Evolutionary conservation across 2,888 invertebrate genomes (phyloP).

Genomic region (Watsonalla cultraria): DNA sequence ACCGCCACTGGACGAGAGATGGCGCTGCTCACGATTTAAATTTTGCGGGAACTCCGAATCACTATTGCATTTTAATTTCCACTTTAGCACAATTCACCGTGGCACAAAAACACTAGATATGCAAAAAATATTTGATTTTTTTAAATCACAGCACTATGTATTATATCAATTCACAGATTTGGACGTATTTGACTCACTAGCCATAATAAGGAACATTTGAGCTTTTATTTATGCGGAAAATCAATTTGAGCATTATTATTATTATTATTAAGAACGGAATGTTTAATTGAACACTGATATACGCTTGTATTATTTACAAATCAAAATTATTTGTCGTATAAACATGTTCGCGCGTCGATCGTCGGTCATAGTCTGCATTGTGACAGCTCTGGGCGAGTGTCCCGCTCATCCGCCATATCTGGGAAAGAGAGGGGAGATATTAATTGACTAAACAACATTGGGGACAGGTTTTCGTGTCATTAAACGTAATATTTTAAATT

Average conservation of each 20-base stretch:
- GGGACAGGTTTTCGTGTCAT: constrained; percentile 30
- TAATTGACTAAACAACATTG: constrained; percentile 49
- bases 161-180: constrained; percentile 49
- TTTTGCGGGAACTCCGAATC: constrained; percentile 3
- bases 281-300: constrained; percentile 10
- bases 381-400: constrained; percentile 1
- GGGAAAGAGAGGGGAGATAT: constrained; percentile 52
- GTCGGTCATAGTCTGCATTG: constrained; percentile 12
- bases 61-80: constrained; percentile 15
- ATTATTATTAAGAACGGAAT: constrained; percentile 33
- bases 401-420: constrained; percentile 39
- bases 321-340: constrained; percentile 1
- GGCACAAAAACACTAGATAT: constrained; percentile 11
- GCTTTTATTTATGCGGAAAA: constrained; percentile 21
- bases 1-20: constrained; percentile 48
- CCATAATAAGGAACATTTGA: constrained; percentile 57
- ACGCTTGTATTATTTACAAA: background rate
- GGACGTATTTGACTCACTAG: constrained; percentile 43
- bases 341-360: constrained; percentile 27
- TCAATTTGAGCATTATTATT: constrained; percentile 30
- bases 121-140: constrained; percentile 11
- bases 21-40: constrained; percentile 35
- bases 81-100: constrained; percentile 23
- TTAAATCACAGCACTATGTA: constrained; percentile 24
- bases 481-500: constrained; percentile 11